phyloP scores from a whole-genome alignment of 2,797 vertebrate genomes.

The Intellagama lesueurii region DNA sequence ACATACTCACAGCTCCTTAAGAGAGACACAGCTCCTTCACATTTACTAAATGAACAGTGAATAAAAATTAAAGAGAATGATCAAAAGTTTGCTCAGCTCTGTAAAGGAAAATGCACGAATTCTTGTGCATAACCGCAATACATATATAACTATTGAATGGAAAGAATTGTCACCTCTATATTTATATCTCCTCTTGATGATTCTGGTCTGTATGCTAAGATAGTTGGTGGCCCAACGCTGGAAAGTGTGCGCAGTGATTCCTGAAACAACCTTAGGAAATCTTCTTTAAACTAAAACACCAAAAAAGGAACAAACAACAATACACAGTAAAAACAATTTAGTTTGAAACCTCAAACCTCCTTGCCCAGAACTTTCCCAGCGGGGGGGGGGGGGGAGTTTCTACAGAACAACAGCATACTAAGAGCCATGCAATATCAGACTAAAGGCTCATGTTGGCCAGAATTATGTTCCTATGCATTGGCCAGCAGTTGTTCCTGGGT shows the following conservation, averaged over 20 bases:
- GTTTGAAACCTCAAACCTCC: neutral
- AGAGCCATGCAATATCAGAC: neutral
- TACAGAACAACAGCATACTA: neutral
- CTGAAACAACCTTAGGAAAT: slow-evolving; percentile 71
- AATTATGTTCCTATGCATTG: neutral
- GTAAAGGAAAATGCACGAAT: neutral
- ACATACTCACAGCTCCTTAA: neutral
- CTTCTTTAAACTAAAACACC: slow-evolving; percentile 71
- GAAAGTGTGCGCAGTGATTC: slow-evolving; percentile 65
- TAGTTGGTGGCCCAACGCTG: slow-evolving; percentile 70
- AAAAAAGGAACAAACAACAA: neutral
- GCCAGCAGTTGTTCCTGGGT: neutral
- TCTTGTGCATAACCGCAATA: neutral
- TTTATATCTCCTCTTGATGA: neutral
- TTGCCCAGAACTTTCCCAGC: neutral
- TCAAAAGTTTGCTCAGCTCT: neutral
- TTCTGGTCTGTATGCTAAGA: slow-evolving; percentile 74
- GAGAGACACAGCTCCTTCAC: neutral
- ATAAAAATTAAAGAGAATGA: neutral
- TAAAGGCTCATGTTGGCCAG: neutral
- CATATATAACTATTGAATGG: neutral
- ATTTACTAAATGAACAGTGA: neutral
- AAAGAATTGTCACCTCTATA: slow-evolving; percentile 58
- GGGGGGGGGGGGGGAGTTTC: neutral
- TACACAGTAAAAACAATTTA: neutral